These are phyloP conservation scores for Actenoides lindsayi DNA, from an alignment of 2,113 vertebrate species.

Conservation along the genomic window DNA sequence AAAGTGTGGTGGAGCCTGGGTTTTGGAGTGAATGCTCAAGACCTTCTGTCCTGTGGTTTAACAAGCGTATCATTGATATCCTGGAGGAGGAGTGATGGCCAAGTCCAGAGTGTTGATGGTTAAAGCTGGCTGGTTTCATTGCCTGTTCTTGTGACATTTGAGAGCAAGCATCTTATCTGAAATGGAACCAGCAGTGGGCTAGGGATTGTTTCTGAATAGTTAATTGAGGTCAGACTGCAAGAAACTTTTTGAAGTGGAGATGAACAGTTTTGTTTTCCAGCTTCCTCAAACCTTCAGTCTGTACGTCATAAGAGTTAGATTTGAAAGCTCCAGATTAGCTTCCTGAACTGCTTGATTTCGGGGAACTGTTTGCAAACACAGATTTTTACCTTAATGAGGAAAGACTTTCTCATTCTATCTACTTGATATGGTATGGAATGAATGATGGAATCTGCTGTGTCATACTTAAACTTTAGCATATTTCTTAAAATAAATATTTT, in stretches of 20 bases:
- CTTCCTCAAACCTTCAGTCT: background rate
- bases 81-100: background rate
- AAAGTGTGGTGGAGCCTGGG: accelerated
- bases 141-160: background rate
- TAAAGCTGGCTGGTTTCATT: background rate
- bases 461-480: background rate
- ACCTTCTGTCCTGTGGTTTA: background rate
- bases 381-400: background rate
- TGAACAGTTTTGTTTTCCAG: background rate
- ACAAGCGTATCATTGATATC: background rate
- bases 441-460: background rate
- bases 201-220: background rate
- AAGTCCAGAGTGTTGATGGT: background rate
- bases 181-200: background rate
- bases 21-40: background rate
- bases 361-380: background rate
- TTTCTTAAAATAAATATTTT: background rate
- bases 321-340: background rate
- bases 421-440: background rate
- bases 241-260: background rate
- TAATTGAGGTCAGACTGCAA: background rate
- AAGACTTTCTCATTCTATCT: background rate
- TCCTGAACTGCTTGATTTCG: background rate
- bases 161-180: background rate
- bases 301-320: background rate